Evolutionary conservation across 2,797 vertebrate species (phyloP).

Genomic region (Pangasius sanitwongsei): DNA sequence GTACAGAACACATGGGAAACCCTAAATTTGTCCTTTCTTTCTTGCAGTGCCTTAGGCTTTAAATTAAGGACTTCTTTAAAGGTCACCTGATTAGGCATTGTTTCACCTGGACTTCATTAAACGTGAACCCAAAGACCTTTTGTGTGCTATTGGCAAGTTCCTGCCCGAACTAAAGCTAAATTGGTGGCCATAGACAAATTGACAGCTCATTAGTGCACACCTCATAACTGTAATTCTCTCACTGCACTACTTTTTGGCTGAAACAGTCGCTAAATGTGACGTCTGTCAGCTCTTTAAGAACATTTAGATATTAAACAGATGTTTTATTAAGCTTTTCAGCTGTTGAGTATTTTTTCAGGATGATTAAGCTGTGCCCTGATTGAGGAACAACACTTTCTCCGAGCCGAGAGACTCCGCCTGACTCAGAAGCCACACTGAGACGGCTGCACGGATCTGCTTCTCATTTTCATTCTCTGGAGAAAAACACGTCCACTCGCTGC

Average conservation of each 20-base stretch:
- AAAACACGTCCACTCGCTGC: conserved; percentile 48
- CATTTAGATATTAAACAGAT: conserved; percentile 27
- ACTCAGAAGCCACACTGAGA: conserved; percentile 33
- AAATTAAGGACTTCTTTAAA: conserved; percentile 16
- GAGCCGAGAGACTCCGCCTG: conserved; percentile 15
- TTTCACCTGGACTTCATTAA: conserved; percentile 18
- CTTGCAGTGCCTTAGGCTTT: neutral
- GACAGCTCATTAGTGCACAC: conserved; percentile 5
- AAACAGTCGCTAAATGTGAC: neutral
- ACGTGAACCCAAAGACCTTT: conserved; percentile 4
- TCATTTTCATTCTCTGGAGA: conserved; percentile 53
- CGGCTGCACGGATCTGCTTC: conserved; percentile 55
- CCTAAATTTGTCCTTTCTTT: too few species aligned
- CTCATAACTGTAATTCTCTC: neutral
- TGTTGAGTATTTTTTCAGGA: neutral
- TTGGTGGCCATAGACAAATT: neutral
- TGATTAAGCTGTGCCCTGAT: conserved; percentile 18
- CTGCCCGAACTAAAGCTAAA: neutral
- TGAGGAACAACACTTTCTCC: conserved; percentile 10
- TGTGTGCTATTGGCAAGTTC: neutral
- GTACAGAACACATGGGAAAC: neutral
- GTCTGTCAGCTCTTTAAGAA: conserved; percentile 24
- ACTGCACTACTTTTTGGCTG: neutral
- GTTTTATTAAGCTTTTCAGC: conserved; percentile 14
- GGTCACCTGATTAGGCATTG: conserved; percentile 10